Evolutionary conservation across 2,888 invertebrate species (phyloP).

Genomic region (Colletes collaris): DNA sequence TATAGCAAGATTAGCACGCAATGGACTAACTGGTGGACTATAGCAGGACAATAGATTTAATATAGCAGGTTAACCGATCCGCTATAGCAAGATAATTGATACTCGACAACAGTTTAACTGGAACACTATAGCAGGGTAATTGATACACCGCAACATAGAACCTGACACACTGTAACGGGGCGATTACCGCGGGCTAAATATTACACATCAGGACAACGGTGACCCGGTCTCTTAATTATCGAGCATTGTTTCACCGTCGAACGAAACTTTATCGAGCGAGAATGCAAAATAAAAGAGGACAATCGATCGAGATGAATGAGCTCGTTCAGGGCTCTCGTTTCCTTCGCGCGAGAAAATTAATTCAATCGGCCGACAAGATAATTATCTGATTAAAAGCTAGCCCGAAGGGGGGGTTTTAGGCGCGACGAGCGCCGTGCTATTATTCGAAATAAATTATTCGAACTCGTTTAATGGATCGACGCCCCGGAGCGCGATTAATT

Average conservation of each 20-base stretch:
- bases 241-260: neutral
- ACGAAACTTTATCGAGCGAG: too few species aligned
- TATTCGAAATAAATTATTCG: slow-evolving; percentile 67
- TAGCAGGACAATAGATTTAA: too few species aligned
- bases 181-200: too few species aligned
- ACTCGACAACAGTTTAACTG: too few species aligned
- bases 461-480: slow-evolving; percentile 55
- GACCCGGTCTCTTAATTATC: neutral
- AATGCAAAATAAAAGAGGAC: neutral
- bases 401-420: slow-evolving; percentile 6
- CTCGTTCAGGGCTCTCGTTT: slow-evolving; percentile 24
- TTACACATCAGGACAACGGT: too few species aligned
- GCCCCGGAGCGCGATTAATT: slow-evolving; percentile 59
- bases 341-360: slow-evolving; percentile 58
- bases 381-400: slow-evolving; percentile 61
- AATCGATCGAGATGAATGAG: slow-evolving; percentile 36
- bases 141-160: too few species aligned
- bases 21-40: too few species aligned
- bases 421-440: slow-evolving; percentile 52
- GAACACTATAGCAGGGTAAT: too few species aligned
- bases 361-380: slow-evolving; percentile 61
- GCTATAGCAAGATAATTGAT: too few species aligned
- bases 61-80: too few species aligned
- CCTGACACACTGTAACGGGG: neutral
- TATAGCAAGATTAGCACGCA: too few species aligned